Base-by-base conservation (phyloP, 92 coral and sea anemone genomes). In the Plumapathes pennacea region DNA sequence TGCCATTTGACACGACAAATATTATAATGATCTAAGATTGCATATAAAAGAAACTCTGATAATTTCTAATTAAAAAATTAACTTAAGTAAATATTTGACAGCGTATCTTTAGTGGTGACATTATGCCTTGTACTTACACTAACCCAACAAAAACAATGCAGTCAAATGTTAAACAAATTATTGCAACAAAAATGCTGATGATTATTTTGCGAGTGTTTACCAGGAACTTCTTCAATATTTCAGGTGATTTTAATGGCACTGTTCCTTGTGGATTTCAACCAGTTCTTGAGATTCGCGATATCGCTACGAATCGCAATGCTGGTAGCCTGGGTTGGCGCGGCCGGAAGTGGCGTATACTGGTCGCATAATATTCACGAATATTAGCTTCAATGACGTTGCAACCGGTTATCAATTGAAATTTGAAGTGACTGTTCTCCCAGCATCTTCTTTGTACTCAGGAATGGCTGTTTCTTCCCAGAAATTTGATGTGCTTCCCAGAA, bases 261-360 rank as follows among this genome's bases (percentile, higher is more conserved):
- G 90, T 84, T 2, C 30, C 50, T 8, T 84, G 90, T 37, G 90
- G 90, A 4, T 72, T 39, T 26, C 90, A 84, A 62, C 90, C 90
- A 24, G 62, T 78, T 46, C 55, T 84, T 21, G 90, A 84, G 46
- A 84, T 84, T 54, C 78, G 58, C 24, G 90, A 84, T 65, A 33
- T 55, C 25, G 90, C 90, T 12, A 66, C 82, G 10, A 56, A 77
- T 38, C 29, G 33, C 25, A 65, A 66, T 25, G 81, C 47, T 19
- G 77, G 82, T 12, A 78, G 78, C 55, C 31, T 84, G 56, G 90
- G 90, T 19, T 84, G 90, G 90, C 90, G 85, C 34, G 77, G 76
- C 19, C 71, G 90, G 28, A 39, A 22, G 5, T 84, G 90, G 90
- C 78, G 58, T 33, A 27, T 84, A 21, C 21, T 17, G 97, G 97